A percentile compares a stretch with the other conserved stretches of the same genome.
These are phyloP conservation scores for Lycaena phlaeas DNA, from an alignment of 2,888 invertebrate genomes.

Conservation along the genomic window DNA sequence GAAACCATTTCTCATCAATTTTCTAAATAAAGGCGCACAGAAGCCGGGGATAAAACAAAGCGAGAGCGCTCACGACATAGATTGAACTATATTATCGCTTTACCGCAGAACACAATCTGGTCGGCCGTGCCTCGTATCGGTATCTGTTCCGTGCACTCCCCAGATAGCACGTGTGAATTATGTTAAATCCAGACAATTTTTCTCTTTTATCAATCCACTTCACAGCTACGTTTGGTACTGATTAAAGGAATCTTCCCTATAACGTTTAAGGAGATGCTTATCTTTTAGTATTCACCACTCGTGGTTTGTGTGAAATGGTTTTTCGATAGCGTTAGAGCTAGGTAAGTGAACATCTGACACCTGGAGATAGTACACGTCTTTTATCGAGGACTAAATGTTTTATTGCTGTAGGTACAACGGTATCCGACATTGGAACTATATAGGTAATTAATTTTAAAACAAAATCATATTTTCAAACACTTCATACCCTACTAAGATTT, in stretches of 20 bases:
- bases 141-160: slow-evolving; percentile 33
- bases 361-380: too few species aligned
- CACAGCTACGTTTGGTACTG: slow-evolving; percentile 48
- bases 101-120: slow-evolving; percentile 71
- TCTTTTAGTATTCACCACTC: slow-evolving; percentile 23
- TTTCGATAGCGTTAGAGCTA: too few species aligned
- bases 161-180: slow-evolving; percentile 64
- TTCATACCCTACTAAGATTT: too few species aligned
- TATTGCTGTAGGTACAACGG: too few species aligned
- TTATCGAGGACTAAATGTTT: too few species aligned
- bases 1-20: slow-evolving; percentile 73
- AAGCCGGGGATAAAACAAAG: slow-evolving; percentile 70
- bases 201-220: slow-evolving; percentile 58
- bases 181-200: slow-evolving; percentile 55
- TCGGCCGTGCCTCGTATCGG: slow-evolving; percentile 25
- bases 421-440: too few species aligned
- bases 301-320: too few species aligned
- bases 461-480: too few species aligned
- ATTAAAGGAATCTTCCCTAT: slow-evolving; percentile 31
- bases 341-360: too few species aligned
- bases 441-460: too few species aligned
- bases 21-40: slow-evolving; percentile 73
- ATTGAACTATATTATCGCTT: slow-evolving; percentile 73
- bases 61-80: slow-evolving; percentile 69
- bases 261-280: slow-evolving; percentile 26